These are phyloP conservation scores for Dryobota labecula DNA, from an alignment of 2,888 invertebrate species.

Conservation along the genomic window DNA sequence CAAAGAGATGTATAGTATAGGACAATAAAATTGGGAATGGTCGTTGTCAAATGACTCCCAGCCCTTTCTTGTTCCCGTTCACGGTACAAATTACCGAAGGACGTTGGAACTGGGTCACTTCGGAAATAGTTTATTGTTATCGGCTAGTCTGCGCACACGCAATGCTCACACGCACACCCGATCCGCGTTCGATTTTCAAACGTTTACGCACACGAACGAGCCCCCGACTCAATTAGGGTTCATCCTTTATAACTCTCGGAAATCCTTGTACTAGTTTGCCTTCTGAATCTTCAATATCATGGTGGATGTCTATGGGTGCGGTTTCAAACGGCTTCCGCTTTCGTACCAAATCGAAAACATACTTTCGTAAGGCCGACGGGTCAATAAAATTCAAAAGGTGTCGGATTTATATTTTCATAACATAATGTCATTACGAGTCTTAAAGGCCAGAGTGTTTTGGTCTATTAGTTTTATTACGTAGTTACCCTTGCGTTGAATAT, in stretches of 20 bases:
- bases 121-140: constrained; percentile 91
- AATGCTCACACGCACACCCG: constrained; percentile 83
- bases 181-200: constrained; percentile 82
- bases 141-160: constrained; percentile 88
- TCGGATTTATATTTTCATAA: constrained; percentile 83
- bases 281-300: constrained; percentile 78
- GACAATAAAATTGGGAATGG: constrained; percentile 80
- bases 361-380: constrained; percentile 86
- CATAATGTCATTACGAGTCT: constrained; percentile 80
- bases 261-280: constrained; percentile 83
- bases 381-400: constrained; percentile 86
- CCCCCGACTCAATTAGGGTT: constrained; percentile 83
- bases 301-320: constrained; percentile 68
- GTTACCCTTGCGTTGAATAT: constrained; percentile 86
- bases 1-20: constrained; percentile 76
- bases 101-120: constrained; percentile 90
- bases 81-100: constrained; percentile 90
- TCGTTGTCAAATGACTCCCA: constrained; percentile 83
- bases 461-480: constrained; percentile 86
- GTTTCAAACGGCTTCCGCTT: constrained; percentile 84
- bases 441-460: constrained; percentile 84
- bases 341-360: constrained; percentile 77
- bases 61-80: constrained; percentile 90
- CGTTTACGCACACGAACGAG: constrained; percentile 81
- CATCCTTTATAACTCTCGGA: constrained; percentile 82